A percentile compares a stretch with the other conserved stretches of the same genome.
phyloP scores from a whole-genome alignment of 92 coral and sea anemone genomes.

The Palythoa grandiflora region DNA sequence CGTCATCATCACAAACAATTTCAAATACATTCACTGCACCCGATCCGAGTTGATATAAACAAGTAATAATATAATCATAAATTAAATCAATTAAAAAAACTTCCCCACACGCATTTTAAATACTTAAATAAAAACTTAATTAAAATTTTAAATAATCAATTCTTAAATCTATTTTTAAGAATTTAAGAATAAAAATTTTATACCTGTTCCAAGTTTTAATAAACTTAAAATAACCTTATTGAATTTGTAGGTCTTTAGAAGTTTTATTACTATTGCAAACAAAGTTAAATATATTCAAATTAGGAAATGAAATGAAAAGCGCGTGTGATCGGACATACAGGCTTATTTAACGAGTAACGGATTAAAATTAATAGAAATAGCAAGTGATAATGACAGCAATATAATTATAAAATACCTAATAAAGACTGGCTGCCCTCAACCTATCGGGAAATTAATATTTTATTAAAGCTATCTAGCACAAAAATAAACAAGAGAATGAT shows the following conservation, averaged over 20 bases:
- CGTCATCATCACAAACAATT: too few relatives aligned
- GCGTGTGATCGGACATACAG: not conserved
- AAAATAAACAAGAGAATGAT: not conserved
- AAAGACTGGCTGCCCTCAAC: not conserved
- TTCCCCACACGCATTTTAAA: not conserved
- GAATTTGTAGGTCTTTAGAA: not conserved
- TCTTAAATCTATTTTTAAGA: too few relatives aligned
- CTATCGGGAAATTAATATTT: not conserved
- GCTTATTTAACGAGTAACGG: not conserved
- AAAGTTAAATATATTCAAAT: not conserved
- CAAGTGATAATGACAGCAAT: not conserved
- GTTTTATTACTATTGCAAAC: not conserved
- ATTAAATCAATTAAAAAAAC: too few relatives aligned
- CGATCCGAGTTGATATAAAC: too few relatives aligned
- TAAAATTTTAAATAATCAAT: too few relatives aligned
- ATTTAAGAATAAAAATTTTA: too few relatives aligned
- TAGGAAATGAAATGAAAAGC: not conserved
- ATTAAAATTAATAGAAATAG: not conserved
- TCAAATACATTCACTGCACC: too few relatives aligned
- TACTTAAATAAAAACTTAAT: too few relatives aligned
- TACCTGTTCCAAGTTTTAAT: not conserved
- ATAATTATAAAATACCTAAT: not conserved
- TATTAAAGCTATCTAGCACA: not conserved
- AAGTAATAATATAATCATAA: not conserved
- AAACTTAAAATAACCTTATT: not conserved